A percentile compares a stretch with the other conserved stretches of the same genome.
phyloP scores from a whole-genome alignment of 53 echinoderm and acorn worm genomes.

The Mesocentrotus franciscanus region DNA sequence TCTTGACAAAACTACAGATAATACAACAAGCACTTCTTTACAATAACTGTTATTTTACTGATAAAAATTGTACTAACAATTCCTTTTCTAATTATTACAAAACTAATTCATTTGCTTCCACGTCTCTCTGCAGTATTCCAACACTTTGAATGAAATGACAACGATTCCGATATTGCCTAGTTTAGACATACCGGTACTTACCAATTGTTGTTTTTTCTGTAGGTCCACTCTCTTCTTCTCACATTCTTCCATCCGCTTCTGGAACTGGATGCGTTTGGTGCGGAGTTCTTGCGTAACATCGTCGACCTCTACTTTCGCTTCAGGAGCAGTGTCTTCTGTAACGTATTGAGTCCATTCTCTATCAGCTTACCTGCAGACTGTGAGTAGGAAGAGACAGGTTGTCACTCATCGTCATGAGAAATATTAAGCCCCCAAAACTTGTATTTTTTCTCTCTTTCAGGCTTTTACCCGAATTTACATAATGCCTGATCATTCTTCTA shows the following conservation, averaged over 20 bases:
- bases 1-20: no score
- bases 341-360: slow-evolving; percentile 94
- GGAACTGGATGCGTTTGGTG: slow-evolving; percentile 82
- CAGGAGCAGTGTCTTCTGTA: slow-evolving; percentile 91
- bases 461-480: neutral
- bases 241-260: slow-evolving; percentile 90
- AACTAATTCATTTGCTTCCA: no score
- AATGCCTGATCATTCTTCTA: no score
- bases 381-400: neutral
- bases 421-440: no score
- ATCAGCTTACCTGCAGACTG: slow-evolving; percentile 94
- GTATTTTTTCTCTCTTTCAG: no score
- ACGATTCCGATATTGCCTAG: neutral
- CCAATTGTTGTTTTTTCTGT: slow-evolving; percentile 90
- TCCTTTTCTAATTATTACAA: no score
- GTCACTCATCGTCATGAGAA: neutral
- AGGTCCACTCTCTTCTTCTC: slow-evolving; percentile 87
- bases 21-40: no score
- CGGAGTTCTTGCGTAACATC: slow-evolving; percentile 87
- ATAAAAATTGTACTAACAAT: no score
- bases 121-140: no score
- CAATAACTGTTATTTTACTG: no score
- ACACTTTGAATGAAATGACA: no score
- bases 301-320: slow-evolving; percentile 94
- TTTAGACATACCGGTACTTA: slow-evolving; percentile 11